Evolutionary conservation across 1,140 invertebrate species (phyloP).

Genomic region (Pachyrhynchus sulphureomaculatus): DNA sequence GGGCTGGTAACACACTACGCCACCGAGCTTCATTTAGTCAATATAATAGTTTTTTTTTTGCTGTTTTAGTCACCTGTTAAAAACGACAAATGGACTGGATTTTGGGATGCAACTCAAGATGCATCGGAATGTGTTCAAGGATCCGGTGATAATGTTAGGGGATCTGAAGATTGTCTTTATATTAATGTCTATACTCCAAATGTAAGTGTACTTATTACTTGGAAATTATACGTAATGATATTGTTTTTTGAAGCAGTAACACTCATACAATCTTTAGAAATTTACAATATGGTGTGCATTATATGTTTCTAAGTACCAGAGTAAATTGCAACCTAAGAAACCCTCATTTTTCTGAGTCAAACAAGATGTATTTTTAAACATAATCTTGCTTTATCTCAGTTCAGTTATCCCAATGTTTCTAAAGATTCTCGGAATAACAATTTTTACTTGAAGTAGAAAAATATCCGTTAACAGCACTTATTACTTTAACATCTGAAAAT

Average conservation of each 20-base stretch:
- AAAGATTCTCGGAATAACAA: too few relatives aligned
- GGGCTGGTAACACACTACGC: not conserved
- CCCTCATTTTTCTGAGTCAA: too few relatives aligned
- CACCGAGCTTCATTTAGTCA: not conserved
- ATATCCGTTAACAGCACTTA: too few relatives aligned
- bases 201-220: constrained; percentile 7
- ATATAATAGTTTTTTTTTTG: not conserved
- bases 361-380: too few relatives aligned
- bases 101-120: constrained; percentile 17
- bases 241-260: not conserved
- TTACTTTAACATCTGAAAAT: too few relatives aligned
- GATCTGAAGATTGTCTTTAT: constrained; percentile 35
- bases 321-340: too few relatives aligned
- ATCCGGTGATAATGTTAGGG: constrained; percentile 4
- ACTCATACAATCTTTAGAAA: not conserved
- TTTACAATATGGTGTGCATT: too few relatives aligned
- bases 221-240: not conserved
- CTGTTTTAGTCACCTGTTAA: constrained; percentile 21
- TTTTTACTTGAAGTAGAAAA: too few relatives aligned
- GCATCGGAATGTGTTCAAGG: constrained; percentile 22
- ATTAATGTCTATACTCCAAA: constrained; percentile 31
- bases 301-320: too few relatives aligned
- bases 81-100: constrained; percentile 22
- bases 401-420: too few relatives aligned
- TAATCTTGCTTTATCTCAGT: too few relatives aligned